Base-by-base conservation (phyloP, 30 jellyfish, hydroid and myxozoan species). In the Hydra vulgaris region DNA sequence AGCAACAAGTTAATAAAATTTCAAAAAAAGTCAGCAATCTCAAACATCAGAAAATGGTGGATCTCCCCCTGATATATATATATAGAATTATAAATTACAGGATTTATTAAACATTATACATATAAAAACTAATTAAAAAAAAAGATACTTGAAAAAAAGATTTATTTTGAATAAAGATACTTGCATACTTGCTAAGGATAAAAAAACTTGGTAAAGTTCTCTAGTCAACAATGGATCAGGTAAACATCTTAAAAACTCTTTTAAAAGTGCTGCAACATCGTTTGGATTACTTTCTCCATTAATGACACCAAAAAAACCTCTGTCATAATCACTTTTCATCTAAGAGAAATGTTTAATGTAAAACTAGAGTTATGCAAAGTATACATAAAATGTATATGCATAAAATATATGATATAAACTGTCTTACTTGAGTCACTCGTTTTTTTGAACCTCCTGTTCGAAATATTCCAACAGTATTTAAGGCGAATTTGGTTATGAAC, bases 221-320 rank as follows among this genome's bases (percentile, higher is more conserved):
- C 98, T 53, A 16, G 98, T 86, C 21, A 92, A 93, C 20, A 92
- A 84, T 12, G 98, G 98, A 72, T 92, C 98, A 17, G 96, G 98
- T 68, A 92, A 83, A 53, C 88, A 91, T 25, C 98, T 71, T 75
- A 92, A 81, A 73, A 92, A 92, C 74, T 87, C 98, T 82, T 92
- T 92, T 70, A 92, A 84, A 53, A 92, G 55, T 17, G 98, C 96
- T 23, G 98, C 98, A 8, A 92, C 96, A 26, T 92, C 98, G 24
- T 92, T 95, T 5, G 98, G 98, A 53, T 92, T 87, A 66, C 95
- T 89, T 24, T 89, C 96, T 23, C 87, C 95, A 54, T 91, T 79
- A 23, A 92, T 82, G 74, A 92, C 90, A 15, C 85, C 75, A 12
- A 76, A 70, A 61, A 81, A 77, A 27, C 96, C 96, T 7, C 78